Percentiles rank a stretch among this genome's conserved stretches.
Conservation (phyloP, 2,888 invertebrate species). For the Dryobota labecula region DNA sequence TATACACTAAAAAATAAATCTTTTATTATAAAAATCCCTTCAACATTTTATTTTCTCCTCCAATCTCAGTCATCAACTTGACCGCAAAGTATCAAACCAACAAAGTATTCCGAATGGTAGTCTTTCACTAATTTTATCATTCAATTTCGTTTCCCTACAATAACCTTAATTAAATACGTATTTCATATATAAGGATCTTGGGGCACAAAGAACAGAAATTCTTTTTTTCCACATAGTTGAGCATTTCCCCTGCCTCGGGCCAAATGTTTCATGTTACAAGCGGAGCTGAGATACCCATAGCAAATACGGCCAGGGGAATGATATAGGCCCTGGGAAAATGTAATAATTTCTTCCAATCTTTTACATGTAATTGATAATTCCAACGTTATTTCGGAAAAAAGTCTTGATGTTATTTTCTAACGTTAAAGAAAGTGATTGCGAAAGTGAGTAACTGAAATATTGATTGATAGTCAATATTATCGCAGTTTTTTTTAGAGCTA, state of each 20-base stretch:
- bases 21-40: background rate
- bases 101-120: conserved; percentile 41
- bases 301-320: conserved; percentile 63
- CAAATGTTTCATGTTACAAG: conserved; percentile 78
- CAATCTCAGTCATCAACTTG: conserved; percentile 30
- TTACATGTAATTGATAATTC: conserved; percentile 61
- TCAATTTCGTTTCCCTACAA: conserved; percentile 73
- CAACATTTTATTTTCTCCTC: conserved; percentile 21
- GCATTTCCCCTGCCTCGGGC: conserved; percentile 76
- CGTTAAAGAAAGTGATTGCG: conserved; percentile 16
- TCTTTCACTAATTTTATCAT: conserved; percentile 72
- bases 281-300: conserved; percentile 61
- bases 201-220: conserved; percentile 73
- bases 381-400: background rate
- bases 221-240: conserved; percentile 84
- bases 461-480: conserved; percentile 55
- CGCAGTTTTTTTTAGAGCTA: conserved; percentile 34
- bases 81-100: conserved; percentile 13
- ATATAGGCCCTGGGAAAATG: conserved; percentile 62
- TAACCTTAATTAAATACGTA: conserved; percentile 85
- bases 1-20: background rate
- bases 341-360: conserved; percentile 63
- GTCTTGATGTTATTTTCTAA: background rate
- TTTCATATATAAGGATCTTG: conserved; percentile 78
- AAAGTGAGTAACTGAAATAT: conserved; percentile 30